These are phyloP conservation scores for Neosilurus mollespiculum DNA, from an alignment of 2,797 vertebrate species.

Conservation along the genomic window DNA sequence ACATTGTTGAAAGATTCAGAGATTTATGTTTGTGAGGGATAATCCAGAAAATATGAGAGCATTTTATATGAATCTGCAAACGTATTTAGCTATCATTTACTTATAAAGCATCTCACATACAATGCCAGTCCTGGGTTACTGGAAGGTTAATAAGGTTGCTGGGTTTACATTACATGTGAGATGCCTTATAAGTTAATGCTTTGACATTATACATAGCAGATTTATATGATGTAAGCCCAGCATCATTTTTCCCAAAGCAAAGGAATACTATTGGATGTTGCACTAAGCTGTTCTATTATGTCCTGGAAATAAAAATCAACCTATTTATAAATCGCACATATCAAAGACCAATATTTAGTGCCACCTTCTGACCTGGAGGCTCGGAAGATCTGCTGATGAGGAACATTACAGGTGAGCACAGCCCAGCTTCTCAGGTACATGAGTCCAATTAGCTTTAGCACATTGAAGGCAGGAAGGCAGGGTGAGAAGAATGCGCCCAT, in stretches of 20 bases:
- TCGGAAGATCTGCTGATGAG: constrained; percentile 95
- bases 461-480: constrained; percentile 93
- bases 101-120: neutral
- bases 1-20: neutral
- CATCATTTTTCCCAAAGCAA: neutral
- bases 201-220: neutral
- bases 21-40: neutral
- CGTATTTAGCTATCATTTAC: neutral
- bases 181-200: neutral
- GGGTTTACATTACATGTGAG: neutral
- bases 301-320: neutral
- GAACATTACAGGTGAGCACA: constrained; percentile 95
- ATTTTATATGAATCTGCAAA: neutral
- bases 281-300: neutral
- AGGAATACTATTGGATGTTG: neutral
- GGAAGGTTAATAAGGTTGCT: neutral
- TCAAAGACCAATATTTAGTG: neutral
- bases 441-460: constrained; percentile 90
- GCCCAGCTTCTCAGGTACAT: constrained; percentile 99
- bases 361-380: constrained; percentile 84
- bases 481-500: constrained; percentile 99
- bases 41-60: neutral
- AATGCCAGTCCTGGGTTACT: neutral
- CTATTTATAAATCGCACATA: neutral
- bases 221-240: neutral